These are phyloP conservation scores for Atethmia centrago DNA, from an alignment of 2,888 invertebrate species.

Conservation along the genomic window DNA sequence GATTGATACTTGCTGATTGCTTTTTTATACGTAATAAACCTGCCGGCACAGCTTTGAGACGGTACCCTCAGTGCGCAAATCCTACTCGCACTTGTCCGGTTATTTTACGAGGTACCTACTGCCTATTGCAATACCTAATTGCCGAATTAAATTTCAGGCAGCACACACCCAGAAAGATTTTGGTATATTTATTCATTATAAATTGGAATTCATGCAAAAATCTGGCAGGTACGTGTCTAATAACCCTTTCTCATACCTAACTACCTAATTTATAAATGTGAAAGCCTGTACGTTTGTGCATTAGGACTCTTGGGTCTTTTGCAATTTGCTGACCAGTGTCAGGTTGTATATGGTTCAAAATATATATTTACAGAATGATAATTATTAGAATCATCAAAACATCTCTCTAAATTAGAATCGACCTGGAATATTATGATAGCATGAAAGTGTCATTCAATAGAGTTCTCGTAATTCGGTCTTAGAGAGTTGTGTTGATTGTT, in stretches of 20 bases:
- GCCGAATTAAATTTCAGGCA: conserved; percentile 71
- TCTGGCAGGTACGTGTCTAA: conserved; percentile 75
- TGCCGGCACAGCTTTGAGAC: not conserved
- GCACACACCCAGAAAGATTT: conserved; percentile 79
- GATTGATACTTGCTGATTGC: too few relatives aligned
- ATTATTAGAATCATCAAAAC: not conserved
- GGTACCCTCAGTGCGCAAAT: not conserved
- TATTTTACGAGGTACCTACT: not conserved
- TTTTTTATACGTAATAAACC: too few relatives aligned
- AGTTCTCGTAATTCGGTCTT: not conserved
- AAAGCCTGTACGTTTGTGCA: not conserved
- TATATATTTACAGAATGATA: not conserved
- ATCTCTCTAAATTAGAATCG: not conserved
- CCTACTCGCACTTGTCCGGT: not conserved
- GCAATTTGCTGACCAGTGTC: not conserved
- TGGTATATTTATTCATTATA: conserved; percentile 75
- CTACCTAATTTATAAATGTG: not conserved
- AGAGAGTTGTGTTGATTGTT: not conserved
- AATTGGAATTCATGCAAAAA: conserved; percentile 76
- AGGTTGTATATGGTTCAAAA: not conserved
- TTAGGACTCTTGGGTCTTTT: not conserved
- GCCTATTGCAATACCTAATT: conserved; percentile 6
- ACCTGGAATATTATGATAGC: not conserved
- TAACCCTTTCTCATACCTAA: not conserved
- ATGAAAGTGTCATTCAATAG: not conserved